Percentiles rank a stretch among this genome's conserved stretches.
Conservation (phyloP, 2,888 invertebrate genomes). For the Willowsia nigromaculata region DNA sequence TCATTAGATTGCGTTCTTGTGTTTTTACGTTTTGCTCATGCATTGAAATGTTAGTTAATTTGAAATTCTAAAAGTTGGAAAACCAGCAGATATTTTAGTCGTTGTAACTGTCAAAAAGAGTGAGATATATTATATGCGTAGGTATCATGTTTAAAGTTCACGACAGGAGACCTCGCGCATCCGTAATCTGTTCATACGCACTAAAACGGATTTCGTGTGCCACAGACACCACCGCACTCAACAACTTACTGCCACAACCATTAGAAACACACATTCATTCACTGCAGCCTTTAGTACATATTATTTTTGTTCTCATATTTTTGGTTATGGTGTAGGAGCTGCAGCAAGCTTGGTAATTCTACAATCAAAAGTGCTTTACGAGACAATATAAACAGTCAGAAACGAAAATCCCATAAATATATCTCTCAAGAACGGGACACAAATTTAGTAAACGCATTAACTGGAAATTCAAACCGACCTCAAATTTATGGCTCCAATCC, state of each 20-base stretch:
- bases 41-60: neutral
- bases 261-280: conserved; percentile 30
- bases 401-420: conserved; percentile 53
- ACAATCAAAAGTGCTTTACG: conserved; percentile 7
- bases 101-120: conserved; percentile 39
- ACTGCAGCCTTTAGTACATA: neutral
- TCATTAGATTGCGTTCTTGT: too few relatives aligned
- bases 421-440: conserved; percentile 10
- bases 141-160: conserved; percentile 57
- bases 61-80: neutral
- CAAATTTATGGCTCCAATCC: conserved; percentile 56
- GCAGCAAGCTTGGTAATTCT: neutral
- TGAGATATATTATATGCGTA: conserved; percentile 46
- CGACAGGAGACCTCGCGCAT: conserved; percentile 43
- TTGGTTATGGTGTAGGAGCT: neutral
- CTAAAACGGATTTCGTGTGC: conserved; percentile 31
- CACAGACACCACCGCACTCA: conserved; percentile 2
- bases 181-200: conserved; percentile 41
- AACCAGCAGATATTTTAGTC: neutral
- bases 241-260: conserved; percentile 6
- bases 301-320: neutral
- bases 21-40: too few relatives aligned
- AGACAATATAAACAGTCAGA: conserved; percentile 3
- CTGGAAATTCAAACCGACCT: conserved; percentile 57
- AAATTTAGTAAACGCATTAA: conserved; percentile 55